Conservation (phyloP, 2,888 invertebrate species). For the Gymnocheta viridis region DNA sequence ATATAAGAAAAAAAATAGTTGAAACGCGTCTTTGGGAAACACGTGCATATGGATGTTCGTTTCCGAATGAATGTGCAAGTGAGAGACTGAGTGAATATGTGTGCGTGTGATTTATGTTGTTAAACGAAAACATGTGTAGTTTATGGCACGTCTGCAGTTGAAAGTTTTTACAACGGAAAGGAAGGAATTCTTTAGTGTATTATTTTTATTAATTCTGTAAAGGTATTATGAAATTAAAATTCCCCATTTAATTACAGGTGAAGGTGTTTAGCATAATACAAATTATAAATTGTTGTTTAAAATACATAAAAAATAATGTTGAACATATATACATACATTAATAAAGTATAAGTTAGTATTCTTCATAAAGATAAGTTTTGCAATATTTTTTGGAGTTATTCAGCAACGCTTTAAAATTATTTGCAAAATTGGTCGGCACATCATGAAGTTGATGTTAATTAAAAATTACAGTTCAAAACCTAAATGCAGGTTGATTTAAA, state of each 20-base stretch:
- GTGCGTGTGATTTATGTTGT: neutral
- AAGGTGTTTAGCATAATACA: constrained; percentile 25
- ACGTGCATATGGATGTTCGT: no score
- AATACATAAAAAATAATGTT: no score
- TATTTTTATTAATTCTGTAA: neutral
- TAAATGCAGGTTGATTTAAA: no score
- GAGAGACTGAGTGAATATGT: neutral
- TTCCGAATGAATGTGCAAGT: neutral
- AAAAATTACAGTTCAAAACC: no score
- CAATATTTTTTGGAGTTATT: no score
- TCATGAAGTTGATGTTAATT: no score
- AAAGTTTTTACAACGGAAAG: constrained; percentile 7
- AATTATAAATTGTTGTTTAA: constrained; percentile 15
- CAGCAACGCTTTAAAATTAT: no score
- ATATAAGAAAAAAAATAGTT: constrained; percentile 8
- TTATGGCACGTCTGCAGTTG: constrained; percentile 34
- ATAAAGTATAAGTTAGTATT: no score
- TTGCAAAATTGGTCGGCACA: no score
- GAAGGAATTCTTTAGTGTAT: constrained; percentile 15
- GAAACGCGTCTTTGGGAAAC: constrained; percentile 25
- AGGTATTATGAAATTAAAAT: constrained; percentile 26
- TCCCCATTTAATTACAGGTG: constrained; percentile 29
- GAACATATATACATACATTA: no score
- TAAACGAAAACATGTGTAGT: constrained; percentile 42
- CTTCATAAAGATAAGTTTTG: no score